phyloP scores from a whole-genome alignment of 2,888 invertebrate species.

The Ecliptopera silaceata region DNA sequence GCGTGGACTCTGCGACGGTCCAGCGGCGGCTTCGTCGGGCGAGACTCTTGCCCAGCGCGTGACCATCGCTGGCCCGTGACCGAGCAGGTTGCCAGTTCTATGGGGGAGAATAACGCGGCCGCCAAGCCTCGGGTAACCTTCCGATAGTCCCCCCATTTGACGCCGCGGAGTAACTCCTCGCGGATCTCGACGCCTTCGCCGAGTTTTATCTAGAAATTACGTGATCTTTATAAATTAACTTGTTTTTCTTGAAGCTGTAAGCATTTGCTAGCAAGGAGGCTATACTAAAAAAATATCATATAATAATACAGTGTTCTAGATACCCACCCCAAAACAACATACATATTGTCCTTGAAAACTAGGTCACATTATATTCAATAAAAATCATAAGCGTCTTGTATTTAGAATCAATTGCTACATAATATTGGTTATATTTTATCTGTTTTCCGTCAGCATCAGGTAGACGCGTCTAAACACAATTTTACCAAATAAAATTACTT shows the following conservation, averaged over 20 bases:
- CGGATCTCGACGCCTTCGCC: slow-evolving; percentile 89
- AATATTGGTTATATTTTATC: too few species aligned
- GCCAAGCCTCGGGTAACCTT: slow-evolving; percentile 89
- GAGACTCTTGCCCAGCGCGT: slow-evolving; percentile 87
- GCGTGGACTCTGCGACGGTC: slow-evolving; percentile 89
- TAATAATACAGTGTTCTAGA: too few species aligned
- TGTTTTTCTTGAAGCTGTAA: too few species aligned
- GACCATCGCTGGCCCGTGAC: slow-evolving; percentile 91
- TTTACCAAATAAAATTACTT: not conserved
- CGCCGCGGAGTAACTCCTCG: slow-evolving; percentile 87
- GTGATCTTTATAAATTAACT: not conserved
- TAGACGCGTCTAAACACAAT: not conserved
- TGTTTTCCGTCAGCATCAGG: not conserved
- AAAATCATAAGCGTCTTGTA: too few species aligned
- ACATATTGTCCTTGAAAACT: too few species aligned
- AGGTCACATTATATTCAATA: too few species aligned
- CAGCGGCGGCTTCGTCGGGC: slow-evolving; percentile 89
- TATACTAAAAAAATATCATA: too few species aligned
- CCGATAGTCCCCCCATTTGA: slow-evolving; percentile 89
- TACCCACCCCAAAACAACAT: too few species aligned
- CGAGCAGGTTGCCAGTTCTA: slow-evolving; percentile 88
- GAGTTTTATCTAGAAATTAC: slow-evolving; percentile 84
- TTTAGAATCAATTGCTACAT: too few species aligned
- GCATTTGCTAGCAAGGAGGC: too few species aligned
- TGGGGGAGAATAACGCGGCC: slow-evolving; percentile 88